phyloP scores from a whole-genome alignment of 1,140 invertebrate genomes.

The Dendroctonus valens region DNA sequence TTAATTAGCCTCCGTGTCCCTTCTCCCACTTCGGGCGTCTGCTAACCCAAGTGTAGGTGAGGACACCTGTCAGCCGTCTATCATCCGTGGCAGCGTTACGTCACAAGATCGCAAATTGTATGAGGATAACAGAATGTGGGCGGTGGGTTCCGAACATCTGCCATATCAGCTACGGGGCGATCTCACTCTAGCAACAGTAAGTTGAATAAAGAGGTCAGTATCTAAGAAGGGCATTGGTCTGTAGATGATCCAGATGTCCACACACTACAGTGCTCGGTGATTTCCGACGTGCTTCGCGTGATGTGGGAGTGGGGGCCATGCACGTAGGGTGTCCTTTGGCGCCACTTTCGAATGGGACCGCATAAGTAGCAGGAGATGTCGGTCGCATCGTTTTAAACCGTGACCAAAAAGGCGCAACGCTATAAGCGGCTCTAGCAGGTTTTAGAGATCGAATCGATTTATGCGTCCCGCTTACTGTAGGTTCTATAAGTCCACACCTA shows the following conservation, averaged over 20 bases:
- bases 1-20: neutral
- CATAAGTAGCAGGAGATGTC: conserved; percentile 9
- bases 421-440: too few relatives aligned
- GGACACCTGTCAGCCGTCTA: conserved; percentile 50
- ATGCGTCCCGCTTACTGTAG: too few relatives aligned
- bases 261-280: conserved; percentile 9
- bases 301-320: conserved; percentile 20
- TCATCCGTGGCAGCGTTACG: conserved; percentile 49
- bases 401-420: too few relatives aligned
- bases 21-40: conserved; percentile 7
- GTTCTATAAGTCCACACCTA: too few relatives aligned
- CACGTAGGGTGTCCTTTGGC: conserved; percentile 31
- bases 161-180: neutral
- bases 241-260: neutral
- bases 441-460: too few relatives aligned
- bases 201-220: neutral
- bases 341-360: conserved; percentile 16
- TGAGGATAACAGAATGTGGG: conserved; percentile 37
- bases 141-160: conserved; percentile 5
- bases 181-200: neutral
- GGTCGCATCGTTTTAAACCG: neutral
- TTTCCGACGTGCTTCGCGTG: neutral
- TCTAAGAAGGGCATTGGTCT: neutral
- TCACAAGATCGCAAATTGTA: conserved; percentile 47
- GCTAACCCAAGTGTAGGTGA: conserved; percentile 24